Evolutionary conservation across 2,113 vertebrate genomes (phyloP), one percentile per base, ranked within the genome.

Genomic region (Pterocles gutturalis): DNA sequence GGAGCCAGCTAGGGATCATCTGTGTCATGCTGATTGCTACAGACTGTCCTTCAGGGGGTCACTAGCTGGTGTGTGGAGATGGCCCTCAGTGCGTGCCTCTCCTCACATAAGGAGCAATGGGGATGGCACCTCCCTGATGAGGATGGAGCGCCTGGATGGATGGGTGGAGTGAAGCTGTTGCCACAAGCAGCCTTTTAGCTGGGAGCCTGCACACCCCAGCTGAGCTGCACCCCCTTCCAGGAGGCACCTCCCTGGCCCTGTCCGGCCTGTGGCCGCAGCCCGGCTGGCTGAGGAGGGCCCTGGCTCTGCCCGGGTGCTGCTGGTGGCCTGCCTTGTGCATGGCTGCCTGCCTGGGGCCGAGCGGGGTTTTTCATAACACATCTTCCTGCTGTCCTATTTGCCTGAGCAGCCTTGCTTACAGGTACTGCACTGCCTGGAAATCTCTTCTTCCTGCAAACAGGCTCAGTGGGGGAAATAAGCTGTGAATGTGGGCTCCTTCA

Each of bases 401-500:
- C 43, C 26, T 36, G 31, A 48, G 71, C 34, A 20, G 53, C 28
- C 38, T 53, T 55, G 38, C 28, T 54, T n/a, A 26, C 53, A 31
- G 28, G n/a, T 54, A 6, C 38, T n/a, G 62, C 2, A 2, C 9
- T 58, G 33, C 51, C 25, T 43, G 31, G 58, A 33, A 41, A 61
- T 4, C 3, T 12, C 34, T 31, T 33, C 11, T 26, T 19, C 4
- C 25, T 8, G 24, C 45, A 34, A 25, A 4, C 20, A 45, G 58
- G 46, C 38, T 65, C 31, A 26, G 24, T 9, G 15, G 13, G n/a
- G 13, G 25, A 13, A 31, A 18, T 33, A 9, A 22, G 22, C 41
- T 0, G 1, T 12, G 21, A 41, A 22, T 0, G 0, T 6, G 28
- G 14, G 26, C 51, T 28, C 17, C 38, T 41, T 46, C 51, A 31